These are phyloP conservation scores for Eciton burchellii DNA, from an alignment of 1,140 invertebrate genomes.

Conservation along the genomic window DNA sequence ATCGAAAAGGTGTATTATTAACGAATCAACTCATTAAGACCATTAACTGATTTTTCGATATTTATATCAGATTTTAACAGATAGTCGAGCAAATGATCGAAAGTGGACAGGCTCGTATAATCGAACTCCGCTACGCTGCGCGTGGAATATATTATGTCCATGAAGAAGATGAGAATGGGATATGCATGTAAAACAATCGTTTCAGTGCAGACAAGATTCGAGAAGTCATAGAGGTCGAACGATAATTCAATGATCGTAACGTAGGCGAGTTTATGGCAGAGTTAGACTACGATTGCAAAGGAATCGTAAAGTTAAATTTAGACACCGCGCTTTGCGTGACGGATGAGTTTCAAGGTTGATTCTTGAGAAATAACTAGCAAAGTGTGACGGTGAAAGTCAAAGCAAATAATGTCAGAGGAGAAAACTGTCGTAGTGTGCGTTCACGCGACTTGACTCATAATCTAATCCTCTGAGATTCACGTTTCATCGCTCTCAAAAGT, in stretches of 20 bases:
- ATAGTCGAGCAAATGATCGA: too few species aligned
- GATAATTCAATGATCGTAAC: too few species aligned
- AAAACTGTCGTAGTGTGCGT: background rate
- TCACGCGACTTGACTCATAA: background rate
- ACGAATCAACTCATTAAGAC: background rate
- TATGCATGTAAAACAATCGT: background rate
- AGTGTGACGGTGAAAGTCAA: background rate
- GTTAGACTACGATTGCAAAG: too few species aligned
- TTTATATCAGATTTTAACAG: conserved; percentile 1
- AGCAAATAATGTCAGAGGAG: conserved; percentile 11
- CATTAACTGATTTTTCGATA: background rate
- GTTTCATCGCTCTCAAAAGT: background rate
- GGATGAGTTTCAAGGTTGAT: background rate
- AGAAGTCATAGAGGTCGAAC: too few species aligned
- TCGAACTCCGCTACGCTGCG: background rate
- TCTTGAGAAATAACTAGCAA: conserved; percentile 2
- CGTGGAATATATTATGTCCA: background rate
- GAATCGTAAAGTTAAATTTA: background rate
- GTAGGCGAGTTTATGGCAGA: too few species aligned
- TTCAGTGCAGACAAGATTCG: too few species aligned
- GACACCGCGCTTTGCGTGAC: background rate
- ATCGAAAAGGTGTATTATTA: background rate
- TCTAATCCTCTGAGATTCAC: background rate
- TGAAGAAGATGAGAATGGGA: too few species aligned
- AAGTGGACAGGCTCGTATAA: background rate